A percentile compares a stretch with the other conserved stretches of the same genome.
phyloP scores from a whole-genome alignment of 2,888 invertebrate species.

The Thera britannica region DNA sequence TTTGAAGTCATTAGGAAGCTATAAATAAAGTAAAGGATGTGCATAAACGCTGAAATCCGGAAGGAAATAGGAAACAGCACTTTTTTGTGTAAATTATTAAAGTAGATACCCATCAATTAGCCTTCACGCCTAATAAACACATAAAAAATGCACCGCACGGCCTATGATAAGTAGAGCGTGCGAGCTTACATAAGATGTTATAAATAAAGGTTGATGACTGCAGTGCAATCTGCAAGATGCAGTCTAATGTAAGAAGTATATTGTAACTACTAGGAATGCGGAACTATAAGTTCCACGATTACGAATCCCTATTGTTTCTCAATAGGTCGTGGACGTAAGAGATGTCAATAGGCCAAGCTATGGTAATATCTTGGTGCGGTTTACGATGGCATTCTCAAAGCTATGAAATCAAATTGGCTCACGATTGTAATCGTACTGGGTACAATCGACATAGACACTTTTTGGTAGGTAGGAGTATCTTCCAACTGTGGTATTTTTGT shows the following conservation, averaged over 20 bases:
- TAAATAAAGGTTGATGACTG: conserved; percentile 42
- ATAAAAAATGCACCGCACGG: conserved; percentile 23
- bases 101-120: conserved; percentile 7
- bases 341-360: conserved; percentile 19
- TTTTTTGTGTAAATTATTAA: neutral
- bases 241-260: conserved; percentile 22
- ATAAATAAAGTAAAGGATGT: too few relatives aligned
- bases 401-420: neutral
- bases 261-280: neutral
- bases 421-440: neutral
- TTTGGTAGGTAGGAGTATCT: too few relatives aligned
- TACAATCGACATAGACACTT: neutral
- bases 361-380: conserved; percentile 10
- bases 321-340: conserved; percentile 14
- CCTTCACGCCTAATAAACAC: conserved; percentile 31
- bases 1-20: too few relatives aligned
- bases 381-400: neutral
- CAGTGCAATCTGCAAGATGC: conserved; percentile 37
- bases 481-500: too few relatives aligned
- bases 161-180: conserved; percentile 60
- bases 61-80: conserved; percentile 18
- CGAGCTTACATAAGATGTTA: conserved; percentile 64
- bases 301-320: conserved; percentile 12
- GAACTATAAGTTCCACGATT: conserved; percentile 8
- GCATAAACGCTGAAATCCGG: neutral